phyloP scores from a whole-genome alignment of 2,888 invertebrate species.

The Agrotis segetum region DNA sequence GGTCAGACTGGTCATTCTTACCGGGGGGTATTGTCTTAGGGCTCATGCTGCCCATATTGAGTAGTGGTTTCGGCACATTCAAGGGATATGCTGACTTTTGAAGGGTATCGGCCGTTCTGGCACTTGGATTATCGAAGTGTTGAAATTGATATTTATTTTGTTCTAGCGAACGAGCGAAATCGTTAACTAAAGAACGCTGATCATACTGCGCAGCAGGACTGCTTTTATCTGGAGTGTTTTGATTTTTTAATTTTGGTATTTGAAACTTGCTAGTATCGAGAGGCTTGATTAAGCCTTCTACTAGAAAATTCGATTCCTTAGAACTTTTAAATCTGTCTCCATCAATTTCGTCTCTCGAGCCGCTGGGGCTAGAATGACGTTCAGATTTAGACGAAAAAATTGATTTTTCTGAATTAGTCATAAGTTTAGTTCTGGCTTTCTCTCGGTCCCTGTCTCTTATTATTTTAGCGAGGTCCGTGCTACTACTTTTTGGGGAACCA shows the following conservation, averaged over 20 bases:
- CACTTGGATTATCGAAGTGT: conserved; percentile 83
- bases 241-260: conserved; percentile 94
- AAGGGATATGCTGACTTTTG: conserved; percentile 87
- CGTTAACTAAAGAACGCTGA: conserved; percentile 85
- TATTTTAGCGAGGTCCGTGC: conserved; percentile 90
- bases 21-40: conserved; percentile 82
- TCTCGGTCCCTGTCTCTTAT: conserved; percentile 92
- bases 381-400: conserved; percentile 92
- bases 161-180: conserved; percentile 84
- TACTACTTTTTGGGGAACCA: conserved; percentile 92
- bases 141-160: conserved; percentile 86
- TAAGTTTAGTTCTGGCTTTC: conserved; percentile 91
- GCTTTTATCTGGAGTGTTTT: conserved; percentile 87
- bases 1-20: conserved; percentile 80
- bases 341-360: conserved; percentile 92
- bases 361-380: conserved; percentile 93
- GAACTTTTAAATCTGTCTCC: conserved; percentile 92
- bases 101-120: conserved; percentile 78
- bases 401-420: conserved; percentile 92
- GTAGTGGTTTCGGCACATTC: conserved; percentile 86
- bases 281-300: conserved; percentile 95
- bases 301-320: conserved; percentile 92
- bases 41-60: conserved; percentile 86
- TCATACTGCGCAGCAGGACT: conserved; percentile 85
- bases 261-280: conserved; percentile 96